These are phyloP conservation scores for Agrochola lychnidis DNA, from an alignment of 2,888 invertebrate species.

Conservation along the genomic window DNA sequence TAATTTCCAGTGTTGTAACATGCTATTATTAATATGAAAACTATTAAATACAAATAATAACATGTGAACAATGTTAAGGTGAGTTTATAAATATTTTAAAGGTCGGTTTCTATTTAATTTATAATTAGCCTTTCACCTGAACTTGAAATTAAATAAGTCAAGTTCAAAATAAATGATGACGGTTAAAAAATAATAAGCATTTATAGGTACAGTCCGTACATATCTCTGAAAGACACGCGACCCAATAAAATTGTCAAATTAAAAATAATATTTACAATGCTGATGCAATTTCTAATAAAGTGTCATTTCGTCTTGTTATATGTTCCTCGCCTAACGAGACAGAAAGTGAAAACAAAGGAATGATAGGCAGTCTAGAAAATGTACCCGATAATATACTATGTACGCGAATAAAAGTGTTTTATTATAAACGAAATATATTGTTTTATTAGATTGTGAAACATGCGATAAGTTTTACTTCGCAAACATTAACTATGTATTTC, in stretches of 20 bases:
- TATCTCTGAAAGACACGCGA: not conserved
- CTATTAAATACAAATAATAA: conserved; percentile 3
- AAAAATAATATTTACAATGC: conserved; percentile 22
- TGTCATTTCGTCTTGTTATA: conserved; percentile 6
- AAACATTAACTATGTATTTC: conserved; percentile 30
- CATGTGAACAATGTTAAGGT: conserved; percentile 2
- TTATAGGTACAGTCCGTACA: not conserved
- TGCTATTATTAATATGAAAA: not conserved
- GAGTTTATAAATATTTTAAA: not conserved
- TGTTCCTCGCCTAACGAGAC: conserved; percentile 17
- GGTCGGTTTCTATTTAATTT: conserved; percentile 1
- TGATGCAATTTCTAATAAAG: conserved; percentile 12
- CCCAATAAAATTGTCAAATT: conserved; percentile 20
- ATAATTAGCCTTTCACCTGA: conserved; percentile 20
- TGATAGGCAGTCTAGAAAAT: conserved; percentile 27
- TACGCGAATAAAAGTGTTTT: conserved; percentile 38
- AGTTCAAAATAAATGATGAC: not conserved
- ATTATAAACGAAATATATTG: conserved; percentile 45
- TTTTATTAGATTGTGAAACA: conserved; percentile 43
- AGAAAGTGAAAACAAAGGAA: conserved; percentile 37
- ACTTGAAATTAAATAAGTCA: conserved; percentile 15
- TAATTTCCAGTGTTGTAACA: not conserved
- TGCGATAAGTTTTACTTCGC: conserved; percentile 37
- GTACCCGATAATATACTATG: not conserved
- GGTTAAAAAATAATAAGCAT: conserved; percentile 9